These are phyloP conservation scores for Aleiodes sp. DNA, from an alignment of 1,140 invertebrate genomes.

Conservation along the genomic window DNA sequence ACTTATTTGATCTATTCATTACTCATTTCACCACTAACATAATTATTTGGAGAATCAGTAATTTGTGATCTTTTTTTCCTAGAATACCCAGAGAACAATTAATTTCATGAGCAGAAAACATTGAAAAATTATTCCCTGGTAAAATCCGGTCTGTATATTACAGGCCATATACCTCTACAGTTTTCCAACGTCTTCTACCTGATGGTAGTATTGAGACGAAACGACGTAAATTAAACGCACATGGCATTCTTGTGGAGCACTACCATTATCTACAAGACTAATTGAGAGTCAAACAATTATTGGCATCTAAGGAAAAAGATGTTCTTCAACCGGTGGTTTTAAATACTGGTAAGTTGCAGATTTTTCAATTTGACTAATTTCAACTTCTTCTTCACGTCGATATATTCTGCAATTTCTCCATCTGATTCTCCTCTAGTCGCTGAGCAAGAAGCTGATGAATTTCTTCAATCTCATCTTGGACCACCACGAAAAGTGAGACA, in stretches of 20 bases:
- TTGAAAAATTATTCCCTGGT: conserved; percentile 21
- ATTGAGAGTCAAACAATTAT: background rate
- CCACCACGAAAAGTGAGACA: conserved; percentile 8
- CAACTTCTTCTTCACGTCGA: background rate
- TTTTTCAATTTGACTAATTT: too few relatives aligned
- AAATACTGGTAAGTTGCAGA: too few relatives aligned
- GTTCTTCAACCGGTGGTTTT: too few relatives aligned
- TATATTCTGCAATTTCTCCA: background rate
- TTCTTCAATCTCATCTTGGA: background rate
- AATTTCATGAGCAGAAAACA: conserved; percentile 16
- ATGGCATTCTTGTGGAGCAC: conserved; percentile 11
- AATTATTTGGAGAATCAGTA: background rate
- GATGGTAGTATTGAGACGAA: background rate
- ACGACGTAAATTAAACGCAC: conserved; percentile 1
- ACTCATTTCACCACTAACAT: background rate
- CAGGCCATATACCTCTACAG: background rate
- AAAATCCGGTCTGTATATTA: background rate
- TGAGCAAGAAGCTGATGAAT: conserved; percentile 1
- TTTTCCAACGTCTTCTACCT: background rate
- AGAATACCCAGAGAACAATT: conserved; percentile 19
- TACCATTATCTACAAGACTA: background rate
- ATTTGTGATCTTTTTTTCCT: background rate
- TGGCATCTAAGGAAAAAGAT: too few relatives aligned
- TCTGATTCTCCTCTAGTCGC: background rate
- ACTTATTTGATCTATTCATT: too few relatives aligned